phyloP scores from a whole-genome alignment of 2,113 vertebrate genomes.

The Rhinichthys klamathensis region DNA sequence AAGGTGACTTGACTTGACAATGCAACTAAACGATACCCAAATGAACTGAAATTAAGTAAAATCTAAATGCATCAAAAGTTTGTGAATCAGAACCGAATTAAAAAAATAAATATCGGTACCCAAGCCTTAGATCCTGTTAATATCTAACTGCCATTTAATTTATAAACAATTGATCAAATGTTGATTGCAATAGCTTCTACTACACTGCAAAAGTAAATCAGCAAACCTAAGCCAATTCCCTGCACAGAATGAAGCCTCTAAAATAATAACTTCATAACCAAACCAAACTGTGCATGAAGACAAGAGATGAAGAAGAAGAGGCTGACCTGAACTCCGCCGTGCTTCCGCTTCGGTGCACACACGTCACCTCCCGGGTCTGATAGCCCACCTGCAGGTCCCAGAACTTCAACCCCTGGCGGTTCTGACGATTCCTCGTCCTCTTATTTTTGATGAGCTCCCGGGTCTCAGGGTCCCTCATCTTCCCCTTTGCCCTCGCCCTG shows the following conservation, averaged over 20 bases:
- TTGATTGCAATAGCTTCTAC: neutral
- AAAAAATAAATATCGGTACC: no score
- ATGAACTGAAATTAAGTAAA: neutral
- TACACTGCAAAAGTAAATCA: neutral
- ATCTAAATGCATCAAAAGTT: neutral
- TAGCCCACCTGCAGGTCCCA: slow-evolving; percentile 95
- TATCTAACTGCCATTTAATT: neutral
- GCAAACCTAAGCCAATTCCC: neutral
- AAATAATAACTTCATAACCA: neutral
- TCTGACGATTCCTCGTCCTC: slow-evolving; percentile 88
- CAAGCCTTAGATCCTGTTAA: neutral
- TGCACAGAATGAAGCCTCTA: neutral
- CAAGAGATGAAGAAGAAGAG: neutral
- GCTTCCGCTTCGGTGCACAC: slow-evolving; percentile 85
- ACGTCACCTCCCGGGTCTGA: slow-evolving; percentile 89
- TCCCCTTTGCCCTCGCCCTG: slow-evolving; percentile 73
- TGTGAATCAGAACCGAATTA: no score
- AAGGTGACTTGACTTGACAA: no score
- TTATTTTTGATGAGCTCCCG: slow-evolving; percentile 92
- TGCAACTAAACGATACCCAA: neutral
- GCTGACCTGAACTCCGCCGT: slow-evolving; percentile 85
- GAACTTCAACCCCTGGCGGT: slow-evolving; percentile 88
- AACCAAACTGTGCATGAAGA: neutral
- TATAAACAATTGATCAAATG: neutral
- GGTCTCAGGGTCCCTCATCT: slow-evolving; percentile 85